Conservation (phyloP, 2,113 vertebrate species). For the Lepidothrix coronata region DNA sequence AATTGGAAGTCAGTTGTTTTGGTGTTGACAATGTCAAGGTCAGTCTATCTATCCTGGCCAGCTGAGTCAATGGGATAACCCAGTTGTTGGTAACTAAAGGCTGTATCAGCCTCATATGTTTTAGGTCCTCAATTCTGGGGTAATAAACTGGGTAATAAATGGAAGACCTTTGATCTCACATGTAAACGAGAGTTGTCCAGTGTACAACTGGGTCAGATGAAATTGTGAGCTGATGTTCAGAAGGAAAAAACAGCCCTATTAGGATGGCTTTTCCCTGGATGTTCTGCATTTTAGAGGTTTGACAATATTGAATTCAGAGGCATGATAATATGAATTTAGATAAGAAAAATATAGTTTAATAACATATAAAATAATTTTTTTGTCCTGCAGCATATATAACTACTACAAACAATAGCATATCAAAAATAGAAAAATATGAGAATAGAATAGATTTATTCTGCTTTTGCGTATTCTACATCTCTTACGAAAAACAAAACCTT, state of each 20-base stretch:
- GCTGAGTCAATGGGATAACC: not conserved
- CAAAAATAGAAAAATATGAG: not conserved
- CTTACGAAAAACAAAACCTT: not conserved
- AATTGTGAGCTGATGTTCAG: not conserved
- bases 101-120: not conserved
- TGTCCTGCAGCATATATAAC: not conserved
- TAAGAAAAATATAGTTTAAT: not conserved
- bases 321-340: not conserved
- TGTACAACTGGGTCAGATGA: not conserved
- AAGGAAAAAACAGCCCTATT: not conserved
- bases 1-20: not conserved
- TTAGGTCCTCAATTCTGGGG: not conserved
- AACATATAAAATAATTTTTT: not conserved
- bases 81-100: not conserved
- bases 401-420: not conserved
- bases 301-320: not conserved
- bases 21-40: not conserved
- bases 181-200: not conserved
- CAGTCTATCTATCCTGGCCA: not conserved
- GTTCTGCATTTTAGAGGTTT: not conserved
- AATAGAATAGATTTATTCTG: not conserved
- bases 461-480: not conserved
- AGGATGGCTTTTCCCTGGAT: not conserved
- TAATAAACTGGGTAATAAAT: not conserved
- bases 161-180: not conserved